These are phyloP conservation scores for Stichodactyla helianthus DNA, from an alignment of 64 coral and sea anemone species.

Conservation along the genomic window DNA sequence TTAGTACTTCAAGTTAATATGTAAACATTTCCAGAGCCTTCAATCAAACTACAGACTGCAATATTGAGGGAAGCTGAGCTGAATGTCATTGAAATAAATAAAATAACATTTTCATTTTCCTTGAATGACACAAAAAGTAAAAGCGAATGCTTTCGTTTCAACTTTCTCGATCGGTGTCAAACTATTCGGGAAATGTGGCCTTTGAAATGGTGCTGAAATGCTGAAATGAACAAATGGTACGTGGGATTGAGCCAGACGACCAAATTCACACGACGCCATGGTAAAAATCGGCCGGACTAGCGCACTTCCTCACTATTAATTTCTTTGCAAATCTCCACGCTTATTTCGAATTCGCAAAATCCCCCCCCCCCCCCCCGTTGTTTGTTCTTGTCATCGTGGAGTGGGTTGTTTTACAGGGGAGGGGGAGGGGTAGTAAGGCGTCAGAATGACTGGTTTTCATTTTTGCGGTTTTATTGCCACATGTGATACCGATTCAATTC, in stretches of 20 bases:
- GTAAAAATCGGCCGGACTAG: background rate
- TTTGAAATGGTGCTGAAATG: constrained; percentile 5
- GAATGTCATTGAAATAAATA: background rate
- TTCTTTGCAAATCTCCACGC: background rate
- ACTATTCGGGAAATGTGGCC: background rate
- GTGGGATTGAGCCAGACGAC: background rate
- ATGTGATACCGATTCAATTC: background rate
- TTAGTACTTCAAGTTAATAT: background rate
- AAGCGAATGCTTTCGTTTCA: background rate
- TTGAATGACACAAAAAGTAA: constrained; percentile 10
- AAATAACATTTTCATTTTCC: background rate
- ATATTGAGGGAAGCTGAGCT: background rate
- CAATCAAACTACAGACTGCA: background rate
- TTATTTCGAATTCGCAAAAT: background rate
- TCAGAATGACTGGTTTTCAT: background rate
- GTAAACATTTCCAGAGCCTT: constrained; percentile 1
- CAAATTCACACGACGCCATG: too few species aligned
- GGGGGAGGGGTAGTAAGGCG: background rate
- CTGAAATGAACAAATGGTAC: too few species aligned
- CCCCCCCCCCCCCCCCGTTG: too few species aligned
- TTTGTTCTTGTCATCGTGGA: background rate
- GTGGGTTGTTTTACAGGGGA: background rate
- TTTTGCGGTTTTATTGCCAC: background rate
- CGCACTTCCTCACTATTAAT: background rate
- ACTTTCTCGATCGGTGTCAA: background rate